A percentile compares a stretch with the other conserved stretches of the same genome.
Conservation (phyloP, 2,113 vertebrate species). For the Mustelus asterias region DNA sequence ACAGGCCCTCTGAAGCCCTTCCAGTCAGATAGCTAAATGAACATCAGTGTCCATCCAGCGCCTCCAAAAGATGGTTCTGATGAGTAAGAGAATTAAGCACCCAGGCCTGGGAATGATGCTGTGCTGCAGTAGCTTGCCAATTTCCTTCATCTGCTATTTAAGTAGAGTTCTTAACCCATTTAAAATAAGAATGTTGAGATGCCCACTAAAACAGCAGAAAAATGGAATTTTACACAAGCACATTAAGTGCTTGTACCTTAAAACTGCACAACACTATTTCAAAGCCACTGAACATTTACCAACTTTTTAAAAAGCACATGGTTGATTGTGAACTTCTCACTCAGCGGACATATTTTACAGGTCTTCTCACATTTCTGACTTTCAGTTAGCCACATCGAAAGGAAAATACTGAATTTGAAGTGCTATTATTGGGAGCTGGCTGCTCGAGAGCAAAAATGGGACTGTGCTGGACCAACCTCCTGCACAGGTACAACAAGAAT, state of each 20-base stretch:
- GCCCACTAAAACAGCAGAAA: not conserved
- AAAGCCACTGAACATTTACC: not conserved
- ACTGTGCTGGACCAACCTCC: constrained; percentile 14
- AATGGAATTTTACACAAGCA: not conserved
- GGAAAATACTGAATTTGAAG: not conserved
- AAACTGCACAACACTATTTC: constrained; percentile 14
- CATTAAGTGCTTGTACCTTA: not conserved
- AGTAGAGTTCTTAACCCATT: not conserved
- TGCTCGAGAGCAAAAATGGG: constrained; percentile 17
- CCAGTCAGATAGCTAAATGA: not conserved
- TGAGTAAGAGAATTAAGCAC: not conserved
- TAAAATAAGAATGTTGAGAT: not conserved
- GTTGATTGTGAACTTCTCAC: not conserved
- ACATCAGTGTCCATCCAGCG: not conserved
- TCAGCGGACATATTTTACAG: not conserved
- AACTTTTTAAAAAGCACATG: not conserved
- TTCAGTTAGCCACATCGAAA: not conserved
- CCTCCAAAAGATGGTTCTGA: not conserved
- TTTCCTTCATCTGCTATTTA: not conserved
- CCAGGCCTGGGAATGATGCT: not conserved
- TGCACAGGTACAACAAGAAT: constrained; percentile 1
- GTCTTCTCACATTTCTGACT: not conserved
- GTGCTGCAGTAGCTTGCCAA: not conserved
- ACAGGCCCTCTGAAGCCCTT: not conserved
- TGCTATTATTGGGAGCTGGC: constrained; percentile 7